Evolutionary conservation across 2,888 invertebrate species (phyloP).

Genomic region (Nineta flava): DNA sequence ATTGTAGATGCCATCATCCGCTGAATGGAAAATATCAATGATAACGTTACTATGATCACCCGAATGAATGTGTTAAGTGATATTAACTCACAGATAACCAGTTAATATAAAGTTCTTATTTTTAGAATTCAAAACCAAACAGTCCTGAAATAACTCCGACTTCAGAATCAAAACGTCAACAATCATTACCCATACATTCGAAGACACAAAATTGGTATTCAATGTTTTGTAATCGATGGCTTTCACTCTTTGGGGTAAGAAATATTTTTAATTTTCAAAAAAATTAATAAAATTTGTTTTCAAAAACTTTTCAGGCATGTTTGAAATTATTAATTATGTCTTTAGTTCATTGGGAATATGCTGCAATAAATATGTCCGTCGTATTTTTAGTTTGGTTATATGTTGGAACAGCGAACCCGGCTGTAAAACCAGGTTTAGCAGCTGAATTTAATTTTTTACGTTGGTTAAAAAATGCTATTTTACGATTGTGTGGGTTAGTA

Average conservation of each 20-base stretch:
- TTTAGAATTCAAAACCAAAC: constrained; percentile 19
- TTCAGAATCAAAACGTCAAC: constrained; percentile 32
- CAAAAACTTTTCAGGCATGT: constrained; percentile 47
- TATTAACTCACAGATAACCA: no score
- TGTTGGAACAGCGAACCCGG: constrained; percentile 89
- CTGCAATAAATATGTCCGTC: constrained; percentile 63
- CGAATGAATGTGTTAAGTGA: no score
- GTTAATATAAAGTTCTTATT: constrained; percentile 4
- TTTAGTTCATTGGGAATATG: constrained; percentile 86
- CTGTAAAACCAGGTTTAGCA: constrained; percentile 82
- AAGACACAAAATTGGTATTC: constrained; percentile 94
- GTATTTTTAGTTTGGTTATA: constrained; percentile 83
- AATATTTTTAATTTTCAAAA: background rate
- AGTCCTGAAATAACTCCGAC: constrained; percentile 15
- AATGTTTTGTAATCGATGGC: constrained; percentile 84
- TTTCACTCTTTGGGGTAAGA: constrained; percentile 76
- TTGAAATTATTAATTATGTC: constrained; percentile 82
- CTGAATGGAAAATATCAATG: no score
- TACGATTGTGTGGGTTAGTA: constrained; percentile 60
- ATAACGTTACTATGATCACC: no score
- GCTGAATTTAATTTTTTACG: constrained; percentile 66
- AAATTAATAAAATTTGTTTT: background rate
- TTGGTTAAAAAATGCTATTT: constrained; percentile 57
- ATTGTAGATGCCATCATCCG: no score
- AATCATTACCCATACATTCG: constrained; percentile 56